Percentiles rank a stretch among this genome's conserved stretches.
Evolutionary conservation across 2,888 invertebrate genomes (phyloP).

Genomic region (Campopleginae sp.): DNA sequence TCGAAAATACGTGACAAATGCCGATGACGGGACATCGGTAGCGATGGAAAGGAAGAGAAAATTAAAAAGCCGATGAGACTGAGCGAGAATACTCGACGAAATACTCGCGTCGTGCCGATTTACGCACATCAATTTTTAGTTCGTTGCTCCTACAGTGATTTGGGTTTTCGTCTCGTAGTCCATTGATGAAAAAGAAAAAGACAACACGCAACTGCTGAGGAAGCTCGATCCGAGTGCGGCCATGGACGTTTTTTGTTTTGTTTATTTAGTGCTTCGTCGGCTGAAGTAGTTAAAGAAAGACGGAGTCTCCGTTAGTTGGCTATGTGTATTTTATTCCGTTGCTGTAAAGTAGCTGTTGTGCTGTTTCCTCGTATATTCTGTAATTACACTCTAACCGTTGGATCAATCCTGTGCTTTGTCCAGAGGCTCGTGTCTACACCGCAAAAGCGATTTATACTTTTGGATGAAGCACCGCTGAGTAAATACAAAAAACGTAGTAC

Average conservation of each 20-base stretch:
- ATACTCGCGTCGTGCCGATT: background rate
- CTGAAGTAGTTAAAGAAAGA: slow-evolving; percentile 7
- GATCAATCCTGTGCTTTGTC: slow-evolving; percentile 1
- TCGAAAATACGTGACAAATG: background rate
- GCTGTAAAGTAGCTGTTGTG: slow-evolving; percentile 38
- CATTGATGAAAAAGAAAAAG: background rate
- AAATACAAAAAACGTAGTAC: background rate
- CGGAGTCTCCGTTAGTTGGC: background rate
- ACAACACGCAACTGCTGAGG: background rate
- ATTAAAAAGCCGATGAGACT: background rate
- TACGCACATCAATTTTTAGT: slow-evolving; percentile 1
- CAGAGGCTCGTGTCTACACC: background rate
- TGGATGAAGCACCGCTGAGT: background rate
- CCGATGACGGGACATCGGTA: background rate
- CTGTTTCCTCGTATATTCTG: slow-evolving; percentile 19
- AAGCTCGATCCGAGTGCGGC: background rate
- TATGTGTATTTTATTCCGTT: slow-evolving; percentile 17
- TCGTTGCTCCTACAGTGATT: background rate
- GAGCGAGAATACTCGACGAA: background rate
- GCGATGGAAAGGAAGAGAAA: background rate
- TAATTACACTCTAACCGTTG: slow-evolving; percentile 12
- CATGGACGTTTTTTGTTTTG: background rate
- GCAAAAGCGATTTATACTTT: background rate
- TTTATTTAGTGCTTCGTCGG: background rate
- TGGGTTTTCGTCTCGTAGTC: background rate